Percentiles rank a stretch among this genome's conserved stretches.
Evolutionary conservation across 2,888 invertebrate species (phyloP).

Genomic region (Actias luna): DNA sequence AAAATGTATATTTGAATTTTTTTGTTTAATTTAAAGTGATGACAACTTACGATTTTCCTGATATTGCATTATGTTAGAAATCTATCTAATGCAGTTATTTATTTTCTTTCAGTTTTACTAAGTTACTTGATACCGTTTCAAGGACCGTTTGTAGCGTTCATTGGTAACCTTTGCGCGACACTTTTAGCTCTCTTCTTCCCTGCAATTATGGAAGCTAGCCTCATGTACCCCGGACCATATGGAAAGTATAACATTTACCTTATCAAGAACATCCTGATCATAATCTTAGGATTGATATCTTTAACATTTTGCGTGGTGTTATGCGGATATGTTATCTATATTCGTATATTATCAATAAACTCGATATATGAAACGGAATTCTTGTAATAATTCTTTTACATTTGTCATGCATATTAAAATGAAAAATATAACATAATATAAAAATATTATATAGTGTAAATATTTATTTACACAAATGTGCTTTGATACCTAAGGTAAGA

Average conservation of each 20-base stretch:
- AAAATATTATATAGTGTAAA: background rate
- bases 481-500: too few relatives aligned
- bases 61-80: background rate
- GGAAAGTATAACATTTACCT: slow-evolving; percentile 43
- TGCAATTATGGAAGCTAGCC: slow-evolving; percentile 57
- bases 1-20: too few relatives aligned
- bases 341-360: slow-evolving; percentile 35
- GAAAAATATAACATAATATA: slow-evolving; percentile 23
- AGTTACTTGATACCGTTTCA: slow-evolving; percentile 53
- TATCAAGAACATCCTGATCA: slow-evolving; percentile 44
- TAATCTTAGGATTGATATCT: slow-evolving; percentile 38
- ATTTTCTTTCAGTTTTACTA: slow-evolving; percentile 51
- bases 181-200: slow-evolving; percentile 57
- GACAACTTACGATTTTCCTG: too few relatives aligned
- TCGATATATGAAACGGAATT: slow-evolving; percentile 36
- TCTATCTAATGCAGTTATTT: background rate
- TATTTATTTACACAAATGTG: background rate
- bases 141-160: slow-evolving; percentile 60
- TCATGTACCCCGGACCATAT: slow-evolving; percentile 52
- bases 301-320: slow-evolving; percentile 43
- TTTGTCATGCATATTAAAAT: background rate
- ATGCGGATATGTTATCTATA: slow-evolving; percentile 48
- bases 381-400: slow-evolving; percentile 18
- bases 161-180: slow-evolving; percentile 58
- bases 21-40: too few relatives aligned